Evolutionary conservation across 2,113 vertebrate genomes (phyloP), one percentile per base, ranked within the genome.

Genomic region (Rhinoderma darwinii): DNA sequence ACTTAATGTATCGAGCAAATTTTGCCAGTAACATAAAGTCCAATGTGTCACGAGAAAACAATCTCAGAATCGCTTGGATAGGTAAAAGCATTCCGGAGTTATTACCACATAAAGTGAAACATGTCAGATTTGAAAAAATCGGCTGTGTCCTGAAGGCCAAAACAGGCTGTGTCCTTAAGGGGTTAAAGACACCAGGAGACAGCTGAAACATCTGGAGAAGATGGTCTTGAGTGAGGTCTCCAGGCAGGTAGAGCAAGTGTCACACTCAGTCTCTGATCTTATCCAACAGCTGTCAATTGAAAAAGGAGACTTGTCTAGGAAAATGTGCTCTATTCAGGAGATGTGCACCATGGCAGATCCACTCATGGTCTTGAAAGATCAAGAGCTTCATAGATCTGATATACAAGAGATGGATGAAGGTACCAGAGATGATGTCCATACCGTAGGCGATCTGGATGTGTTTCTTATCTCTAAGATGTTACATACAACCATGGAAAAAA

Each of bases 121-220:
- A n/a, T n/a, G n/a, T n/a, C n/a, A n/a, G n/a, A n/a, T n/a, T n/a
- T n/a, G n/a, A n/a, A n/a, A n/a, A n/a, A n/a, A n/a, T n/a, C n/a
- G n/a, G n/a, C n/a, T n/a, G n/a, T n/a, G n/a, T n/a, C n/a, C n/a
- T n/a, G n/a, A n/a, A n/a, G n/a, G n/a, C n/a, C n/a, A n/a, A n/a
- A n/a, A n/a, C n/a, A n/a, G n/a, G n/a, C n/a, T n/a, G n/a, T n/a
- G n/a, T n/a, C n/a, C n/a, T n/a, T n/a, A n/a, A n/a, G n/a, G n/a
- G n/a, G n/a, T n/a, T n/a, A 30, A 1, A 25, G 66, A 54, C 8
- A 51, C 72, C 30, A 72, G 66, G 17, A 47, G 47, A 25, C 63
- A 83, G 47, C 41, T 72, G 63, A 22, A 83, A 18, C 4, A 30
- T 12, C 30, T 83, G 50, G 66, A 83, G 82, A 50, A 25, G 32